Base-by-base conservation (phyloP, 2,797 vertebrate species). In the Anas flavirostris region DNA sequence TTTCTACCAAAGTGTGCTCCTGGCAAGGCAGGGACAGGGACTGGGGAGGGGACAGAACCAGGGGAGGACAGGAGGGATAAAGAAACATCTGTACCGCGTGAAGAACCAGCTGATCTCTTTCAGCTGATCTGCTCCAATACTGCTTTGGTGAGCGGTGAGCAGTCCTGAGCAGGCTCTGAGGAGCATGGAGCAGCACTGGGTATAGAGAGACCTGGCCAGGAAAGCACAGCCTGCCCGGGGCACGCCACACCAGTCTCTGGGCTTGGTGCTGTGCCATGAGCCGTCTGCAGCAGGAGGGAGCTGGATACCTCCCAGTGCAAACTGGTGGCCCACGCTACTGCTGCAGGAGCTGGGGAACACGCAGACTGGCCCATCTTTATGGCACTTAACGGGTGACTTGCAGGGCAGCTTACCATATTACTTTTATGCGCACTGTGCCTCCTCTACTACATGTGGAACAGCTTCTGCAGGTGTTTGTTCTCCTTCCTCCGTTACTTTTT, bases 61-160 rank as follows among this genome's bases (percentile, higher is more conserved):
- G 44, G 31, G 15, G 9, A 86, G 16, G 11, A 35, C 3, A 3
- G n/a, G 22, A n/a, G n/a, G 50, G 26, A 35, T 23, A 35, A 80
- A 86, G 12, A 39, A 23, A 31, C 3, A 1, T 12, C 35, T 21
- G 10, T 7, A 17, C 16, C 33, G 46, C 1, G 0, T 10, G 48
- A 79, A 75, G 90, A 81, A 41, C 59, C 48, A 50, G 21, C 43
- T 17, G 8, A 35, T 12, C 29, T 25, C 70, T 53, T 33, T 28
- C 0, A 16, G 41, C 41, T 43, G 41, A 43, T 3, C 22, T 31
- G 18, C 56, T 76, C 73, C 53, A 86, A 77, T 35, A 33, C 58
- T 43, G 15, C 21, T 1, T 37, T 11, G 5, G 62, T 37, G 78
- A 86, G 52, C 84, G 52, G 31, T 2, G 26, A 83, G 25, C 1